Percentiles rank a stretch among this genome's conserved stretches.
These are phyloP conservation scores for Metridium senile DNA, from an alignment of 92 coral and sea anemone species.

Conservation along the genomic window DNA sequence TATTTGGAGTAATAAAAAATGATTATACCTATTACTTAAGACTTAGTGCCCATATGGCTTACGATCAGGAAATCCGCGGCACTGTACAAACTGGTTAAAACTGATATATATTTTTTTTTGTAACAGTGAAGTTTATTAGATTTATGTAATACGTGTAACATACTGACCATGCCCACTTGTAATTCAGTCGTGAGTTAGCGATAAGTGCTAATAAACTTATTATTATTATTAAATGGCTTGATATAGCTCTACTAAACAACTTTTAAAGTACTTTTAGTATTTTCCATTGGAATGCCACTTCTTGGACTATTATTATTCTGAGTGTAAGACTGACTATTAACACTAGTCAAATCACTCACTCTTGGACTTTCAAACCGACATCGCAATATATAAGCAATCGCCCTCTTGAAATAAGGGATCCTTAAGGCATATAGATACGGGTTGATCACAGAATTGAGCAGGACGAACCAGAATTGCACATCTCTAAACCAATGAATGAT, in stretches of 20 bases:
- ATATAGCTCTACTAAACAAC: not conserved
- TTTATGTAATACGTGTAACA: too few relatives aligned
- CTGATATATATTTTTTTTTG: too few relatives aligned
- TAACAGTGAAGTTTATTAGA: too few relatives aligned
- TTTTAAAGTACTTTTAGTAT: not conserved
- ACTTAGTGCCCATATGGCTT: too few relatives aligned
- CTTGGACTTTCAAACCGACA: constrained; percentile 10
- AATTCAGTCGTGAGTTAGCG: too few relatives aligned
- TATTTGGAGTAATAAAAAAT: too few relatives aligned
- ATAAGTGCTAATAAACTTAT: too few relatives aligned
- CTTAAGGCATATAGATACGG: constrained; percentile 78
- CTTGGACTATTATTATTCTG: not conserved
- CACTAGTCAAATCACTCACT: not conserved
- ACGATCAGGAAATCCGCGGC: too few relatives aligned
- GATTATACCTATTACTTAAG: too few relatives aligned
- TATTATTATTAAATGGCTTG: too few relatives aligned
- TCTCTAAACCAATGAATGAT: constrained; percentile 79
- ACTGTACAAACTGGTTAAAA: too few relatives aligned
- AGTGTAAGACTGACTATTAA: constrained; percentile 2
- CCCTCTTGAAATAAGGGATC: constrained; percentile 61
- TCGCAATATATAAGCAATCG: constrained; percentile 27
- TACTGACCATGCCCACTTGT: too few relatives aligned
- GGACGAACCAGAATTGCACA: constrained; percentile 58
- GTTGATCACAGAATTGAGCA: constrained; percentile 62
- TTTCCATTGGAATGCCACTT: not conserved